Percentiles rank a stretch among this genome's conserved stretches.
Evolutionary conservation across 1,140 invertebrate genomes (phyloP).

Genomic region (Leptoteleia sp.): DNA sequence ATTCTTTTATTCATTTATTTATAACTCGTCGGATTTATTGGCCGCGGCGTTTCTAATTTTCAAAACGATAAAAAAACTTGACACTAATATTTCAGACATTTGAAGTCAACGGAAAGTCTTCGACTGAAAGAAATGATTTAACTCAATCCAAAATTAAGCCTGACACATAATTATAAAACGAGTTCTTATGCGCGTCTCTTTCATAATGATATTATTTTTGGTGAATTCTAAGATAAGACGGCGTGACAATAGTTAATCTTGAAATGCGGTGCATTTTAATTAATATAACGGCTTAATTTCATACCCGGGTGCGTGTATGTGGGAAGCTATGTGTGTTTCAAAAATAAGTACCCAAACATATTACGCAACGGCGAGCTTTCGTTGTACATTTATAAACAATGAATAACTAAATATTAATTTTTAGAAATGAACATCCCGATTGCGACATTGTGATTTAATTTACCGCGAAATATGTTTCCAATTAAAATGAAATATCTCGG

Average conservation of each 20-base stretch:
- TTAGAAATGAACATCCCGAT: background rate
- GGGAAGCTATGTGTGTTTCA: conserved; percentile 32
- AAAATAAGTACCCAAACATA: conserved; percentile 29
- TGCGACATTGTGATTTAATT: no score
- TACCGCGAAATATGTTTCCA: no score
- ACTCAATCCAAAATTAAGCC: conserved; percentile 33
- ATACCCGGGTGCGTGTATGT: conserved; percentile 25
- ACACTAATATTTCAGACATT: conserved; percentile 11
- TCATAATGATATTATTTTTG: conserved; percentile 53
- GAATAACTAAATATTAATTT: conserved; percentile 1
- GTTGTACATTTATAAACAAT: conserved; percentile 28
- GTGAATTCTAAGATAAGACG: conserved; percentile 17
- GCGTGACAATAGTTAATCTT: conserved; percentile 42
- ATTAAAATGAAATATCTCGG: no score
- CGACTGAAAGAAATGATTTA: conserved; percentile 7
- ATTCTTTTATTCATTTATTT: no score
- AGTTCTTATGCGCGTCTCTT: conserved; percentile 29
- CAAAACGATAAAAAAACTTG: conserved; percentile 9
- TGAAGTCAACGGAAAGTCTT: background rate
- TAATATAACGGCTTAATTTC: conserved; percentile 49
- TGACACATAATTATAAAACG: conserved; percentile 10
- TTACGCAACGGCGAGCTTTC: conserved; percentile 25
- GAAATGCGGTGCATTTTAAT: conserved; percentile 38
- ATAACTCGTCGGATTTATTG: no score
- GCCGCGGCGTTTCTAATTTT: no score